Conservation (phyloP, 2,797 vertebrate genomes). For the Prionace glauca region DNA sequence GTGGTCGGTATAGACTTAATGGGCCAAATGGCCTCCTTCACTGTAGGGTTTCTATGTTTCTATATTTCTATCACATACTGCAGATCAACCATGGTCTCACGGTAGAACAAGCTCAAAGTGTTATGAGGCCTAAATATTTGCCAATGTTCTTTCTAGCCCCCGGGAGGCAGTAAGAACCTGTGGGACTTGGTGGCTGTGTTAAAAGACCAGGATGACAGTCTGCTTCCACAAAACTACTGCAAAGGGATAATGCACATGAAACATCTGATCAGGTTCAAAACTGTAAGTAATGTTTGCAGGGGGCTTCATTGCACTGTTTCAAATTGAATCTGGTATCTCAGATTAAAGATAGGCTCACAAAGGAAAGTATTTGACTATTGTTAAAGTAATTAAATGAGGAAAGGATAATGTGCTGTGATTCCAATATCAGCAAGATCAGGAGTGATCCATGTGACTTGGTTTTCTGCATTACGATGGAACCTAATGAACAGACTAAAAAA, state of each 20-base stretch:
- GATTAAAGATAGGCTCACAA: not conserved
- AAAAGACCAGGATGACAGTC: conserved; percentile 85
- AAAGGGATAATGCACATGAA: conserved; percentile 94
- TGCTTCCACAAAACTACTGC: conserved; percentile 83
- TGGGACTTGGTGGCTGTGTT: conserved; percentile 90
- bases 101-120: not conserved
- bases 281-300: conserved; percentile 58
- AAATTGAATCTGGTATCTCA: not conserved
- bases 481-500: not conserved
- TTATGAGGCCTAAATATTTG: conserved; percentile 11
- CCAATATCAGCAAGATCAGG: not conserved
- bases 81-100: not conserved
- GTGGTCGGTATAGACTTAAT: no score
- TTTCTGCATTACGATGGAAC: not conserved
- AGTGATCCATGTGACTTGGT: not conserved
- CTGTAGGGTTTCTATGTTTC: no score
- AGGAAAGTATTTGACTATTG: not conserved
- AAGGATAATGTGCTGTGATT: no score
- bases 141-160: conserved; percentile 62
- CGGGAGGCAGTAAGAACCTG: conserved; percentile 86
- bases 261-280: conserved; percentile 85
- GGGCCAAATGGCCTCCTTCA: no score
- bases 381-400: not conserved
- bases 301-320: not conserved
- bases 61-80: no score